Percentiles rank a stretch among this genome's conserved stretches.
These are phyloP conservation scores for Lysandra bellargus DNA, from an alignment of 2,888 invertebrate species.

Conservation along the genomic window DNA sequence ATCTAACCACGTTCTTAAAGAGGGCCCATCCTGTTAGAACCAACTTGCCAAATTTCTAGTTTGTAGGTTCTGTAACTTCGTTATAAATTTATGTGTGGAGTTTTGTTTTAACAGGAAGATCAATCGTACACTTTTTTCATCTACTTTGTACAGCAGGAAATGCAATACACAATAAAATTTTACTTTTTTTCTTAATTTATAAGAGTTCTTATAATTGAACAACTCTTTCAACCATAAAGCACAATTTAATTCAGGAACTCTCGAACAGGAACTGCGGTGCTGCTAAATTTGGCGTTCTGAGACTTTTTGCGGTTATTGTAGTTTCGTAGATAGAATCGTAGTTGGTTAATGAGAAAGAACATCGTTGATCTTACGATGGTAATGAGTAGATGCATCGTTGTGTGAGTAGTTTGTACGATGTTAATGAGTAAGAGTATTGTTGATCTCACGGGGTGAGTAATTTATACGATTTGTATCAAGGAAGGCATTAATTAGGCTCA, in stretches of 20 bases:
- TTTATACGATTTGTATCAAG: constrained; percentile 45
- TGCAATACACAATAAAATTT: not conserved
- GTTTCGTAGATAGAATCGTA: constrained; percentile 18
- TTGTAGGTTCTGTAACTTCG: too few species aligned
- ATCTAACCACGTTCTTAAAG: too few species aligned
- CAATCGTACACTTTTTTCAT: not conserved
- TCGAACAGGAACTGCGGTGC: not conserved
- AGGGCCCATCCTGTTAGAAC: too few species aligned
- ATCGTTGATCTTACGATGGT: constrained; percentile 35
- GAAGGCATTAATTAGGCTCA: constrained; percentile 59
- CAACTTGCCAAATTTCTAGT: too few species aligned
- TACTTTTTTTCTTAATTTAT: not conserved
- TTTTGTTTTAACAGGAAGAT: too few species aligned
- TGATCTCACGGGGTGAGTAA: constrained; percentile 35
- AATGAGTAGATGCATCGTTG: not conserved
- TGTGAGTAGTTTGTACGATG: constrained; percentile 33
- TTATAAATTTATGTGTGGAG: too few species aligned
- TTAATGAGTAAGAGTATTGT: constrained; percentile 22
- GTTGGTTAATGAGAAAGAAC: constrained; percentile 26
- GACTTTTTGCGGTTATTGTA: not conserved
- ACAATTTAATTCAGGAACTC: constrained; percentile 9
- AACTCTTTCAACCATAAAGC: not conserved
- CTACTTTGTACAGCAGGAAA: not conserved
- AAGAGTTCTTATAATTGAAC: not conserved
- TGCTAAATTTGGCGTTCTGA: not conserved